Evolutionary conservation across 2,113 vertebrate species (phyloP), one percentile per base, ranked within the genome.

Genomic region (Gasterosteus nipponicus): DNA sequence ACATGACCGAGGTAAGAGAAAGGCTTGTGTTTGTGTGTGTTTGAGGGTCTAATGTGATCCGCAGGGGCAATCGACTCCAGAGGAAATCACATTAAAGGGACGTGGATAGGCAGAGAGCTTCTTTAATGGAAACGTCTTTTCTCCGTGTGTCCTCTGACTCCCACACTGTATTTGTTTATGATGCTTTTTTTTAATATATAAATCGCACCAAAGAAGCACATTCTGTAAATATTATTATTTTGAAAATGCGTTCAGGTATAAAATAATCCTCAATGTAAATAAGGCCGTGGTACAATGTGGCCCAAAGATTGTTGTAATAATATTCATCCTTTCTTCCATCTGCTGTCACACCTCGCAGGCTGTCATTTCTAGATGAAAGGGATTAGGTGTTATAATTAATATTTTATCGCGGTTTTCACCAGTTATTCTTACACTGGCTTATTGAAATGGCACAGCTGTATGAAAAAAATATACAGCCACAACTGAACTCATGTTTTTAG

Each of bases 1-100:
- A 94, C 86, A 94, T 94, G 92, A 94, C 93, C 0, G 92, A 94
- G 93, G 93, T 94, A 90, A 94, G 93, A 79, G 16, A 31, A 65
- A 54, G 19, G 10, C 33, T 5, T 76, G 18, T 51, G n/a, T 58
- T 22, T 54, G n/a, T 73, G 35, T 73, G 19, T 72, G 44, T n/a
- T 18, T 22, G 9, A 62, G 51, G 53, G 41, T 66, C 44, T 82
- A 71, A 86, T 76, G 77, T 73, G 69, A 74, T 35, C 38, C 59
- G 72, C 70, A 87, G 83, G 86, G 87, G 69, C 86, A 77, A 80
- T 89, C 58, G 85, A 74, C 77, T 86, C 58, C 35, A 53, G 70
- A 75, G 66, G 78, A 88, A 92, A 91, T 89, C 75, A 89, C 84
- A 91, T 92, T 91, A 90, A 68, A 64, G 57, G 39, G 56, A 77